Evolutionary conservation across 2,888 invertebrate genomes (phyloP).

Genomic region (Zele albiditarsus): DNA sequence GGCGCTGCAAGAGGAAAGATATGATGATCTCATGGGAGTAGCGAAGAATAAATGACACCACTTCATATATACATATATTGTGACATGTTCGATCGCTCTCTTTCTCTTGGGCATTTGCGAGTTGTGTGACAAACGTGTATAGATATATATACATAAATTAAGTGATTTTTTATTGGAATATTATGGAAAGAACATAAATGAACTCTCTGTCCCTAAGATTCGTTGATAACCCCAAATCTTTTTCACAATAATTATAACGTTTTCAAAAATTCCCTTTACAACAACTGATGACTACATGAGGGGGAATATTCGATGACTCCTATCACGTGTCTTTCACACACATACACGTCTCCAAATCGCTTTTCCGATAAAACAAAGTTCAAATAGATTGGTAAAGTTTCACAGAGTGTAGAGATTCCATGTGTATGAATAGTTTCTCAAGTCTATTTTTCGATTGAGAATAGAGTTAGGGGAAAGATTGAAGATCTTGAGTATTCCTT

Average conservation of each 20-base stretch:
- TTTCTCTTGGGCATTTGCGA: conserved; percentile 8
- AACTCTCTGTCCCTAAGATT: no score
- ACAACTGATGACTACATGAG: neutral
- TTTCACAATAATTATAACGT: neutral
- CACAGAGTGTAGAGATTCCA: neutral
- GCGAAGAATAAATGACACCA: conserved; percentile 14
- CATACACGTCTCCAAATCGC: neutral
- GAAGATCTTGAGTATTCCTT: conserved; percentile 1
- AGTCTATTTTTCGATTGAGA: neutral
- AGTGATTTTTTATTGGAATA: neutral
- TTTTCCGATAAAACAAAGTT: conserved; percentile 34
- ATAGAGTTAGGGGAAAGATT: neutral
- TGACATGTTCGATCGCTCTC: conserved; percentile 27
- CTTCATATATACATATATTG: conserved; percentile 13
- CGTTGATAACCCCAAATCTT: no score
- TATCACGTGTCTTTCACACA: neutral
- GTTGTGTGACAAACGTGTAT: neutral
- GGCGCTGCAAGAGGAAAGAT: neutral
- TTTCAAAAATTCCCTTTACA: neutral
- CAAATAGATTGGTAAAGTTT: conserved; percentile 35
- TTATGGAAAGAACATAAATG: neutral
- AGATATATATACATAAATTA: neutral
- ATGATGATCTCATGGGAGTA: conserved; percentile 4
- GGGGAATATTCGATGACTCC: neutral
- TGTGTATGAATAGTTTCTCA: conserved; percentile 8